Evolutionary conservation across 2,797 vertebrate species (phyloP), one percentile per base, ranked within the genome.

Genomic region (Lemur catta): DNA sequence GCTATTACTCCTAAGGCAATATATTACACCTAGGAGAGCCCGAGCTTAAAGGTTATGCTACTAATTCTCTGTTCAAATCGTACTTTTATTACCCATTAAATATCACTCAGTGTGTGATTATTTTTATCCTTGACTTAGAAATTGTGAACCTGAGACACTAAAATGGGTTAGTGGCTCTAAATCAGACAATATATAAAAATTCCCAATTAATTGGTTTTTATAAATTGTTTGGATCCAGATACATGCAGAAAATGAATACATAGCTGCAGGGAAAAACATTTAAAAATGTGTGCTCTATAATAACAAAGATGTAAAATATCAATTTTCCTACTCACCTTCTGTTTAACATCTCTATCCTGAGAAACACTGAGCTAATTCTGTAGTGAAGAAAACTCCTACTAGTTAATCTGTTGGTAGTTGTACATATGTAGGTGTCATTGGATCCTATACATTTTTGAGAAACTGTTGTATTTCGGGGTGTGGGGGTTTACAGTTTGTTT

Each of bases 41-140:
- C 82, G 81, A 88, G 50, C 97, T 95, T 97, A 97, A 97, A 97
- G 97, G 96, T 97, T 96, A 95, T 90, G 50, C 85, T 95, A 88
- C 96, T 95, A 97, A 97, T 96, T 97, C 76, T 97, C 88, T 95
- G 61, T 82, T 96, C 76, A 95, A 96, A 93, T 96, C 71, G 88
- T 95, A 46, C 61, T 97, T 97, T 97, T 97, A 97, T 97, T 97
- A 89, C 78, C 76, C 76, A 95, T 92, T 97, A 97, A 97, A 96
- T 97, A 97, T 93, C 84, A 95, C 61, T 95, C 76, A 81, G 59
- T 93, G 57, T 59, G 81, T 95, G 91, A 95, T 95, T 97, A 97
- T 96, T 97, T 95, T 96, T 97, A 94, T 43, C 55, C 94, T 96
- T 96, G 97, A 95, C 91, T 95, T 93, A 80, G 55, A 97, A 96